Evolutionary conservation across 2,113 vertebrate species (phyloP).

Genomic region (Hyaena hyaena): DNA sequence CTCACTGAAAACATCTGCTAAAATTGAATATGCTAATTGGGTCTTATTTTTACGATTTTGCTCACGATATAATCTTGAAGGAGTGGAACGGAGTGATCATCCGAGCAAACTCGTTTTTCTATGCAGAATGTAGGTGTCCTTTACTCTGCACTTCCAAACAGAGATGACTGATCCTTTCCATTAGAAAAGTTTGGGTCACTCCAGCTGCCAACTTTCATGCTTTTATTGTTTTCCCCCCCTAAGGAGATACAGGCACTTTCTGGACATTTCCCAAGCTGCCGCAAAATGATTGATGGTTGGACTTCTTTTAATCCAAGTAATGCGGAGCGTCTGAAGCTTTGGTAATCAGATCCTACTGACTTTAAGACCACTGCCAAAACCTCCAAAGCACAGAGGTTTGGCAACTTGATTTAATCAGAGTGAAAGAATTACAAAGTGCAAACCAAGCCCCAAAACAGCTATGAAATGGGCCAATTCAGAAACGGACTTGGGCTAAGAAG

Average conservation of each 20-base stretch:
- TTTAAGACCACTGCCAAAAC: constrained; percentile 43
- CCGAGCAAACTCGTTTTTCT: constrained; percentile 41
- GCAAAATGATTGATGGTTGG: constrained; percentile 40
- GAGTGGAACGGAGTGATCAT: constrained; percentile 41
- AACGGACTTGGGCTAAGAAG: not conserved
- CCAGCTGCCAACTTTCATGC: not conserved
- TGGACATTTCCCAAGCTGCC: constrained; percentile 10
- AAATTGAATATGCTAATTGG: not conserved
- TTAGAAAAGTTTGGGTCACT: not conserved
- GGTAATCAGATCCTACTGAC: constrained; percentile 47
- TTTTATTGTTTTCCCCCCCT: not conserved
- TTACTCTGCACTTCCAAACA: constrained; percentile 30
- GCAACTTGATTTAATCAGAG: not conserved
- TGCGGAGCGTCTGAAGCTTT: constrained; percentile 15
- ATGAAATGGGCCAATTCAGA: not conserved
- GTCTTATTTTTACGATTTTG: constrained; percentile 37
- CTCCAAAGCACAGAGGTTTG: not conserved
- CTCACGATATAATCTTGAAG: constrained; percentile 34
- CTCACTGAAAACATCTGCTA: constrained; percentile 48
- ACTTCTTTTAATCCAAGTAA: not conserved
- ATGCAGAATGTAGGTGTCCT: constrained; percentile 45
- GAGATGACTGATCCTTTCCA: constrained; percentile 60
- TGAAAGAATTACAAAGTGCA: not conserved
- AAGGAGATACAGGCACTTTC: not conserved
- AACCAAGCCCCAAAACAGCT: not conserved